Conservation (phyloP, 2,113 vertebrate genomes). For the Hassar affinis region DNA sequence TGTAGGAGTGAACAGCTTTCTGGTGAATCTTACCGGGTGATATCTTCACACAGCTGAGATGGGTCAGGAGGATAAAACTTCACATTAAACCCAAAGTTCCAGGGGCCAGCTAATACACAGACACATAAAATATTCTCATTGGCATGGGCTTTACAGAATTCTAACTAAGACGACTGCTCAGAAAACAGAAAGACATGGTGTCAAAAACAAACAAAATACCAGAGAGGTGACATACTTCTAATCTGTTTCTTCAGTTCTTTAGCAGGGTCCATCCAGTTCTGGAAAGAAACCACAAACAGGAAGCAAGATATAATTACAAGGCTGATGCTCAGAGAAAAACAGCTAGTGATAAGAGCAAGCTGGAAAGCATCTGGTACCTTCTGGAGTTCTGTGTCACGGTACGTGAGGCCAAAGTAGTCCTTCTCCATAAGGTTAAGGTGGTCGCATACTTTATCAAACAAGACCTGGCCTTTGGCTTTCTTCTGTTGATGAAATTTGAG, state of each 20-base stretch:
- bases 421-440: slow-evolving; percentile 96
- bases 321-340: neutral
- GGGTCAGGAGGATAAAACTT: slow-evolving; percentile 99
- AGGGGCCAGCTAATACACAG: slow-evolving; percentile 81
- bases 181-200: neutral
- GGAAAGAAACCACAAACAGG: slow-evolving; percentile 60
- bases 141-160: neutral
- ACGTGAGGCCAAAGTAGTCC: slow-evolving; percentile 92
- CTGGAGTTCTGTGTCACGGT: slow-evolving; percentile 90
- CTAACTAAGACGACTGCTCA: neutral
- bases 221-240: slow-evolving; percentile 74
- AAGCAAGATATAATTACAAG: neutral
- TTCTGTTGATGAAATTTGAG: slow-evolving; percentile 72
- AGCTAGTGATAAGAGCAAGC: neutral
- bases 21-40: slow-evolving; percentile 81
- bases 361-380: slow-evolving; percentile 74
- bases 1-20: neutral
- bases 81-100: slow-evolving; percentile 96
- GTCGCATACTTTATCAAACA: slow-evolving; percentile 93
- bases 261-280: slow-evolving; percentile 94
- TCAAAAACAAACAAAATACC: neutral
- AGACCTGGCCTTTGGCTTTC: slow-evolving; percentile 84
- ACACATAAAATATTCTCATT: neutral
- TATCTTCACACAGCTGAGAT: slow-evolving; percentile 91
- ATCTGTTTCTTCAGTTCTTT: slow-evolving; percentile 98